Evolutionary conservation across 1,140 invertebrate species (phyloP).

Genomic region (Anagrus nilaparvatae): DNA sequence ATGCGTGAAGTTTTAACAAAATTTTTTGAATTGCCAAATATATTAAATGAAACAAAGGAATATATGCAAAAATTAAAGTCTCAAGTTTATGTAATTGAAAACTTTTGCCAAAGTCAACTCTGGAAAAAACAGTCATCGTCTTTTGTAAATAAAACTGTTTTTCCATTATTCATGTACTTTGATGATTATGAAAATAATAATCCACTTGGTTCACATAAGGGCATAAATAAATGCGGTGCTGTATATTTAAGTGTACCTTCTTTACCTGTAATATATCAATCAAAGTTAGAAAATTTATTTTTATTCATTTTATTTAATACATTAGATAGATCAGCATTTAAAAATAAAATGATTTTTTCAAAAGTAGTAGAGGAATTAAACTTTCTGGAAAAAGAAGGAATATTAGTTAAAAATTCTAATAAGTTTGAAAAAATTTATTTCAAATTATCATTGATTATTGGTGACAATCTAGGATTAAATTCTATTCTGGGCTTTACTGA

Average conservation of each 20-base stretch:
- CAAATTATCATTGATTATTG: not conserved
- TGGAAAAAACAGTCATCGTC: not conserved
- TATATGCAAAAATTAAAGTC: constrained; percentile 2
- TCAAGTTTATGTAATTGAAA: not conserved
- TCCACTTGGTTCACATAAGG: constrained; percentile 3
- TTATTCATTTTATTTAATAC: constrained; percentile 6
- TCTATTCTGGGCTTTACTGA: constrained; percentile 4
- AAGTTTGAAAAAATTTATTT: not conserved
- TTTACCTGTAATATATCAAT: not conserved
- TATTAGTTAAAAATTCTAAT: not conserved
- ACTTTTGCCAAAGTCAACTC: not conserved
- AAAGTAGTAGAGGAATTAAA: not conserved
- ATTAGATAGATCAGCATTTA: constrained; percentile 4
- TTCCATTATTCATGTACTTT: constrained; percentile 3
- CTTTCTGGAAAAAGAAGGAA: not conserved
- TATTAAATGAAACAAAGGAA: not conserved
- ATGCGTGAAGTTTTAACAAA: not conserved
- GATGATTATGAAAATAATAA: constrained; percentile 9
- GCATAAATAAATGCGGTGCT: constrained; percentile 2
- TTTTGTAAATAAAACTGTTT: constrained; percentile 1
- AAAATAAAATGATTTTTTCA: not conserved
- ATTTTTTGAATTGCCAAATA: constrained; percentile 6
- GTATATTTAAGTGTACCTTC: not conserved
- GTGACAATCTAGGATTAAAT: constrained; percentile 5
- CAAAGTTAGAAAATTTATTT: constrained; percentile 3